These are phyloP conservation scores for Cecidostiba fungosa DNA, from an alignment of 2,888 invertebrate genomes.

Conservation along the genomic window DNA sequence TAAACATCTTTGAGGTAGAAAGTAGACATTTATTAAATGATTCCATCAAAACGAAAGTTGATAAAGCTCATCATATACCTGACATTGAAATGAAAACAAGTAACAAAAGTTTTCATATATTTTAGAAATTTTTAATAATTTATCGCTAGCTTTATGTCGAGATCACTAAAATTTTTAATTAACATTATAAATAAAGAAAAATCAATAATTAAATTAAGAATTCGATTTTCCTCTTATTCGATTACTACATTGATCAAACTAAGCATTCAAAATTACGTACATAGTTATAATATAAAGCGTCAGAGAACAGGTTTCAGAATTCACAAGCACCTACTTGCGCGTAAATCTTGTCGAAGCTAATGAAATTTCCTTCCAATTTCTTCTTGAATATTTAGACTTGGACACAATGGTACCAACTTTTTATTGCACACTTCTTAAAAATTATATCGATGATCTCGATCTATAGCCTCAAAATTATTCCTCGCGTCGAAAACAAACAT, in stretches of 20 bases:
- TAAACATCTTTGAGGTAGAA: constrained; percentile 13
- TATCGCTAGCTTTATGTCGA: background rate
- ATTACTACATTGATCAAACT: too few species aligned
- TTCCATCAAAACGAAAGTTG: constrained; percentile 6
- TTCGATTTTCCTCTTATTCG: too few species aligned
- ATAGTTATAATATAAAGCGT: background rate
- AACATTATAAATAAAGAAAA: too few species aligned
- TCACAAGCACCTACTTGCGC: background rate
- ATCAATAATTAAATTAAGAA: too few species aligned
- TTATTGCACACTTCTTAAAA: background rate
- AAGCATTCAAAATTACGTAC: too few species aligned
- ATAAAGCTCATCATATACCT: background rate
- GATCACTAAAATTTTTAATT: background rate
- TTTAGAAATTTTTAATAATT: background rate
- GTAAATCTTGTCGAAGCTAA: background rate
- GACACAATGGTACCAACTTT: background rate
- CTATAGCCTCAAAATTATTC: background rate
- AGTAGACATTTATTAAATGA: constrained; percentile 25
- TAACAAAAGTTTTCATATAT: background rate
- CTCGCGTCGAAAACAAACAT: background rate
- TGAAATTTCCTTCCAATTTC: background rate
- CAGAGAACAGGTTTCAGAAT: background rate
- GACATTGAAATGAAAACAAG: background rate
- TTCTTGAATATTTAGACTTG: background rate
- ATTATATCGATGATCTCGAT: background rate